A percentile compares a stretch with the other conserved stretches of the same genome.
Conservation (phyloP, 2,888 invertebrate genomes). For the Trissolcus japonicus region DNA sequence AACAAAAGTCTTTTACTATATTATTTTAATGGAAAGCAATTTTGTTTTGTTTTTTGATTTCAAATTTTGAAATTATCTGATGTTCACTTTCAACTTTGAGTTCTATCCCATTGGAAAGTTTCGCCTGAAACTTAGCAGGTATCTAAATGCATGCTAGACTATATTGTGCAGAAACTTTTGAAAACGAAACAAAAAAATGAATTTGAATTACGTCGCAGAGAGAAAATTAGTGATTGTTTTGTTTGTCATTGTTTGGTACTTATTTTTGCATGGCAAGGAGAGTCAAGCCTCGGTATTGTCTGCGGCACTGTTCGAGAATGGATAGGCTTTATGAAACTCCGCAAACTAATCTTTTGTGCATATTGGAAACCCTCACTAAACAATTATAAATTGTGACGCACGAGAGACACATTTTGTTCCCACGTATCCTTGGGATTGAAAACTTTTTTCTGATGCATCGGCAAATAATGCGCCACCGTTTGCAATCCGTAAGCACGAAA, state of each 20-base stretch:
- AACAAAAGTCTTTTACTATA: no score
- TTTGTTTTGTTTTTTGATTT: no score
- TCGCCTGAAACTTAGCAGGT: no score
- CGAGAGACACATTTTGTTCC: conserved; percentile 16
- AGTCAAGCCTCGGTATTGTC: conserved; percentile 1
- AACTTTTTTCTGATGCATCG: conserved; percentile 34
- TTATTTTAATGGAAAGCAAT: no score
- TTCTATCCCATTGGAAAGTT: no score
- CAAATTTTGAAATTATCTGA: no score
- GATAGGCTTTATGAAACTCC: conserved; percentile 1
- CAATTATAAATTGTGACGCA: conserved; percentile 30
- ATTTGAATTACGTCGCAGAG: neutral
- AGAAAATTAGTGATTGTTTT: conserved; percentile 5
- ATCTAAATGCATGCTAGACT: no score
- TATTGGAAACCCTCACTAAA: conserved; percentile 5
- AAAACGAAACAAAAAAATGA: neutral
- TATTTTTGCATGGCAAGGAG: conserved; percentile 1
- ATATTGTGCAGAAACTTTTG: neutral
- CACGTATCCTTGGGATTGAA: conserved; percentile 28
- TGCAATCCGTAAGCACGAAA: conserved; percentile 14
- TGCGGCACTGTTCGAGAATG: neutral
- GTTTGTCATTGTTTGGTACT: conserved; percentile 12
- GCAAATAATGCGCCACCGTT: conserved; percentile 8
- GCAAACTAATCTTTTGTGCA: conserved; percentile 18
- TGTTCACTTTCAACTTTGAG: no score